phyloP scores from a whole-genome alignment of 2,888 invertebrate genomes.

The Acheta domesticus region DNA sequence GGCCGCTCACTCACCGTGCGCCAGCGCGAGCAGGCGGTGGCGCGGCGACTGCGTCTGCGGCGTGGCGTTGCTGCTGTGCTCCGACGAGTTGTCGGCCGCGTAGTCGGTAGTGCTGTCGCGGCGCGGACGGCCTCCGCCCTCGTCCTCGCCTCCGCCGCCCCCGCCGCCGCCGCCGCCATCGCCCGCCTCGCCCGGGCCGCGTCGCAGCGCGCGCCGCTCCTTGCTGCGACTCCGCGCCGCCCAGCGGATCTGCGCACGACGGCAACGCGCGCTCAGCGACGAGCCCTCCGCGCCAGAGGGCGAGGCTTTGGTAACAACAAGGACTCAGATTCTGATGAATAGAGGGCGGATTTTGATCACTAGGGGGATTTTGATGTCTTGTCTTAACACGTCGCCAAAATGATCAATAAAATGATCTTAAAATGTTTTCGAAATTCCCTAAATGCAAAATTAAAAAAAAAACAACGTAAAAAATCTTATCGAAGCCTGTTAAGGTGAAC shows the following conservation, averaged over 20 bases:
- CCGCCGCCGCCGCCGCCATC: constrained; percentile 39
- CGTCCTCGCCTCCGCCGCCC: constrained; percentile 50
- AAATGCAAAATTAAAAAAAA: no score
- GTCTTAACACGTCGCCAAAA: no score
- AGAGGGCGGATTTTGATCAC: no score
- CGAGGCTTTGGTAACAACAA: no score
- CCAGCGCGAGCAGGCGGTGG: constrained; percentile 55
- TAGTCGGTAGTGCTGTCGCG: constrained; percentile 68
- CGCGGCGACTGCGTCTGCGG: constrained; percentile 75
- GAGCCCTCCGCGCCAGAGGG: no score
- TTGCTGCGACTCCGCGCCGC: constrained; percentile 57
- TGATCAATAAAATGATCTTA: no score
- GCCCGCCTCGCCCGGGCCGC: constrained; percentile 51
- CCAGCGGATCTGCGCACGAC: constrained; percentile 64
- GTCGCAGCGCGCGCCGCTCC: constrained; percentile 59
- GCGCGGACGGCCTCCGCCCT: constrained; percentile 38
- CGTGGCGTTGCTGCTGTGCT: constrained; percentile 59
- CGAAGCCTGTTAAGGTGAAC: no score
- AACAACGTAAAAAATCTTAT: no score
- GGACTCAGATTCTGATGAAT: no score
- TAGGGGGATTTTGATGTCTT: no score
- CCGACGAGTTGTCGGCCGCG: constrained; percentile 78
- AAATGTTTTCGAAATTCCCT: no score
- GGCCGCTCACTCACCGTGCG: constrained; percentile 35
- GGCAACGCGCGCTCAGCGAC: no score